These are phyloP conservation scores for Tachina fera DNA, from an alignment of 2,888 invertebrate genomes.

Conservation along the genomic window DNA sequence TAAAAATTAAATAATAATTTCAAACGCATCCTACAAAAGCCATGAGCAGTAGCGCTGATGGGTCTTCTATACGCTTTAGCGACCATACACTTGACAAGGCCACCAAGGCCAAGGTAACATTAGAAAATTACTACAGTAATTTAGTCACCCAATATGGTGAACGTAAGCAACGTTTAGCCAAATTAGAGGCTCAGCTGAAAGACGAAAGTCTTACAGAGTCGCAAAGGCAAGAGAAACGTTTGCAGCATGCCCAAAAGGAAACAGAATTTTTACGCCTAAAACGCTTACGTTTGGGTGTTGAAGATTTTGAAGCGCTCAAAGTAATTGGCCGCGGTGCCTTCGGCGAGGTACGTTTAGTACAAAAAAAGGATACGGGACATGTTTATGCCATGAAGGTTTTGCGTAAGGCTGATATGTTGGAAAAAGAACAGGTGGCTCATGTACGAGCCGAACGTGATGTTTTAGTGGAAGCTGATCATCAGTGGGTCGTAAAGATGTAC, in stretches of 20 bases:
- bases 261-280: conserved; percentile 99
- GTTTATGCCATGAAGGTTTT: conserved; percentile 99
- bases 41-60: conserved; percentile 78
- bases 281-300: conserved; percentile 96
- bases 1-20: conserved; percentile 5
- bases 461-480: conserved; percentile 99
- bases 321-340: conserved; percentile 96
- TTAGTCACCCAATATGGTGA: conserved; percentile 98
- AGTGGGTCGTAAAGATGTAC: conserved; percentile 99
- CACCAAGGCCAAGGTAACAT: conserved; percentile 98
- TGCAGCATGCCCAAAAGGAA: conserved; percentile 98
- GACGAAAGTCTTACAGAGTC: conserved; percentile 97
- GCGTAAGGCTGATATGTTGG: conserved; percentile 99
- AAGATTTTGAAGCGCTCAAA: conserved; percentile 99
- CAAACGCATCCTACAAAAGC: conserved; percentile 56
- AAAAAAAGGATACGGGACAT: conserved; percentile 99
- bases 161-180: conserved; percentile 96
- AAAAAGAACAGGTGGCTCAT: conserved; percentile 99
- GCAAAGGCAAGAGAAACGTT: conserved; percentile 93
- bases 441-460: conserved; percentile 99
- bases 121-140: conserved; percentile 99
- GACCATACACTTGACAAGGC: conserved; percentile 99
- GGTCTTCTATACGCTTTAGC: conserved; percentile 92
- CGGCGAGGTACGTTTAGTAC: conserved; percentile 97
- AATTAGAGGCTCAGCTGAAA: conserved; percentile 97